phyloP scores from a whole-genome alignment of 1,140 invertebrate species.

The Rhopalosiphum maidis region DNA sequence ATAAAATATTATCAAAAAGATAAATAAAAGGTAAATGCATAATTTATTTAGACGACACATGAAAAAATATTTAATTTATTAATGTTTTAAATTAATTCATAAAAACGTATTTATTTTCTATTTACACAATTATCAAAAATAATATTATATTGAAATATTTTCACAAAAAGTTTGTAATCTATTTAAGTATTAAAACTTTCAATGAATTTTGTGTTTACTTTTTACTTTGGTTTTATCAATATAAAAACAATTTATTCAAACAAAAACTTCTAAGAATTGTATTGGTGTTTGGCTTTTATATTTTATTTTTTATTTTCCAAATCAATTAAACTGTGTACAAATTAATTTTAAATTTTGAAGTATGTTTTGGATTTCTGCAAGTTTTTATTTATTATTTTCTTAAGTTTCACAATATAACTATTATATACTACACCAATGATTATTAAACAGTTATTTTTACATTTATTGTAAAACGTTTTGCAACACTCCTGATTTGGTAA shows the following conservation, averaged over 20 bases:
- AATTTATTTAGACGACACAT: no score
- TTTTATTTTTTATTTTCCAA: neutral
- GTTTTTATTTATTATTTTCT: neutral
- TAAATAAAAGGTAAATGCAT: no score
- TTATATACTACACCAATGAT: neutral
- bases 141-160: neutral
- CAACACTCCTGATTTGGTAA: neutral
- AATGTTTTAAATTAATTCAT: neutral
- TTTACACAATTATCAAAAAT: neutral
- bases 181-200: neutral
- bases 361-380: neutral
- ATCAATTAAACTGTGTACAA: neutral
- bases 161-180: neutral
- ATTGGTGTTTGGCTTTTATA: neutral
- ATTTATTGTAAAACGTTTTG: neutral
- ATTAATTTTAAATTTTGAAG: neutral
- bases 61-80: neutral
- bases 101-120: neutral
- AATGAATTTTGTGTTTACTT: neutral
- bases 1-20: no score
- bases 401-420: neutral
- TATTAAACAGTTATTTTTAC: neutral
- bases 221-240: neutral
- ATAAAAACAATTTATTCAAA: constrained; percentile 10
- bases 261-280: neutral